Evolutionary conservation across 2,113 vertebrate species (phyloP).

Genomic region (Sapajus apella): DNA sequence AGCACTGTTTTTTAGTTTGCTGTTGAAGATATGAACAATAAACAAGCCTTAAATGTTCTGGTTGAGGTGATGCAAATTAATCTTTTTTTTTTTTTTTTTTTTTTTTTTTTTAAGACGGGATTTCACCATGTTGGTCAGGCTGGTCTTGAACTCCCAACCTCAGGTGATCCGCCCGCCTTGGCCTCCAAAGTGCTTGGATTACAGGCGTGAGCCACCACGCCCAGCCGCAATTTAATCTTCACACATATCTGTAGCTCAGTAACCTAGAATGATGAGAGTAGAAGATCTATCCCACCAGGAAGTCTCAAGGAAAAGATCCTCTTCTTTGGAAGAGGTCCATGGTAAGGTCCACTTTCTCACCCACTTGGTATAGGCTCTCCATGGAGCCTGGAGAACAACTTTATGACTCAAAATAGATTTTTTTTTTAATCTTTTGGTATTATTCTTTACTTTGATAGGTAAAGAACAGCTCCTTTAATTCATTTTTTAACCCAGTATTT

Average conservation of each 20-base stretch:
- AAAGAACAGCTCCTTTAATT: constrained; percentile 51
- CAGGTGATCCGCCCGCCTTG: too few relatives aligned
- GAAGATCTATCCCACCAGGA: not conserved
- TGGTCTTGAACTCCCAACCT: too few relatives aligned
- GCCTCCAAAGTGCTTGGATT: too few relatives aligned
- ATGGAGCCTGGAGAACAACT: constrained; percentile 44
- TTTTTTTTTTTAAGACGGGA: too few relatives aligned
- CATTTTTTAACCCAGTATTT: not conserved
- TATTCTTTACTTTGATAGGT: constrained; percentile 55
- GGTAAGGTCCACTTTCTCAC: constrained; percentile 44
- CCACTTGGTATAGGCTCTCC: constrained; percentile 43
- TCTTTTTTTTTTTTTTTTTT: not conserved
- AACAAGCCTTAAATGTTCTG: constrained; percentile 33
- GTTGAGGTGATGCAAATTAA: not conserved
- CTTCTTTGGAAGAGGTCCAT: constrained; percentile 54
- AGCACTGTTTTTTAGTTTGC: not conserved
- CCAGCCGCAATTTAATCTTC: constrained; percentile 17
- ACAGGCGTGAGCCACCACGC: too few relatives aligned
- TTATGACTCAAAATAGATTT: constrained; percentile 49
- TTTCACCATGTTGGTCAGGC: too few relatives aligned
- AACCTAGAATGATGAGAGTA: constrained; percentile 11
- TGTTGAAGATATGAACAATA: not conserved
- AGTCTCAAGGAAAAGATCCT: not conserved
- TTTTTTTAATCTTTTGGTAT: not conserved
- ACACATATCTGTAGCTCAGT: constrained; percentile 26